phyloP scores from a whole-genome alignment of 1,140 invertebrate species.

The Parapsyche elsis region DNA sequence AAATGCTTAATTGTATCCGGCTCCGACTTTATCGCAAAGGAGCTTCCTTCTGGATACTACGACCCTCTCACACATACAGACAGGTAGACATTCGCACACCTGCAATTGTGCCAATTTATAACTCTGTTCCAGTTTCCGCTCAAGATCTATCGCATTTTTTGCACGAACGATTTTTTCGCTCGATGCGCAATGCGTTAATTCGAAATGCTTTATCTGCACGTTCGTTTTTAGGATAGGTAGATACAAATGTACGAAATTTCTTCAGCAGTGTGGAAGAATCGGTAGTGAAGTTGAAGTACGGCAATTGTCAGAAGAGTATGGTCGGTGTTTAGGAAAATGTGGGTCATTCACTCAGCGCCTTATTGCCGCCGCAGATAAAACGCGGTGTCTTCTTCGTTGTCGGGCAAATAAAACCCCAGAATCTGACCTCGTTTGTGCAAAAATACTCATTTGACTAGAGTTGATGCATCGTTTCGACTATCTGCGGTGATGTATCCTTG shows the following conservation, averaged over 20 bases:
- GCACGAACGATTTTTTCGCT: not conserved
- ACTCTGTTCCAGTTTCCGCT: not conserved
- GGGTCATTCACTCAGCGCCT: not conserved
- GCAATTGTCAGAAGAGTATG: too few species aligned
- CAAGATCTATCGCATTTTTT: not conserved
- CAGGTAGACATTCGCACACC: too few species aligned
- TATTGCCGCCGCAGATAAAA: constrained; percentile 4
- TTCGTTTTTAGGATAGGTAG: too few species aligned
- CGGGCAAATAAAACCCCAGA: not conserved
- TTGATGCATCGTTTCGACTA: not conserved
- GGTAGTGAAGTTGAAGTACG: too few species aligned
- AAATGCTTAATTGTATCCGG: constrained; percentile 47
- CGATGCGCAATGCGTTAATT: not conserved
- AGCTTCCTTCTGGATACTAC: not conserved
- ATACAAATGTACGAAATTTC: too few species aligned
- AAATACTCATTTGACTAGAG: not conserved
- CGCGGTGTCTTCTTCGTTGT: not conserved
- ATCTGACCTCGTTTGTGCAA: not conserved
- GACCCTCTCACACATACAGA: too few species aligned
- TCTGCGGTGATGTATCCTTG: not conserved
- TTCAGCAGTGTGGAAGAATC: too few species aligned
- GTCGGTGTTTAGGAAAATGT: too few species aligned
- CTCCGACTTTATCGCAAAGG: constrained; percentile 27
- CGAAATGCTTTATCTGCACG: too few species aligned
- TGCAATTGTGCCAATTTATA: too few species aligned